A percentile compares a stretch with the other conserved stretches of the same genome.
Conservation (phyloP, 2,113 vertebrate species). For the Erinaceus europaeus region DNA sequence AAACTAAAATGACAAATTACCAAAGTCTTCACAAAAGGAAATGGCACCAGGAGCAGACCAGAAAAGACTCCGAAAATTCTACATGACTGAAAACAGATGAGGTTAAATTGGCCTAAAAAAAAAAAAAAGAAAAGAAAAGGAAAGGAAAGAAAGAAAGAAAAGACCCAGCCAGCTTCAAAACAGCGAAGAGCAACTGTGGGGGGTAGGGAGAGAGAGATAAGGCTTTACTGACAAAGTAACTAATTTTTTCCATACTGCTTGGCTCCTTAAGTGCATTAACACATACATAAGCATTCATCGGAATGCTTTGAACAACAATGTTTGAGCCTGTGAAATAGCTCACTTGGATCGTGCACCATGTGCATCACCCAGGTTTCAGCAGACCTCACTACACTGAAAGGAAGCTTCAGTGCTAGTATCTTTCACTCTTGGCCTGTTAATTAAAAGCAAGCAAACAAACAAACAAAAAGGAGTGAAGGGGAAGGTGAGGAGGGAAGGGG, state of each 20-base stretch:
- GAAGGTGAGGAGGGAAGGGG: too few species aligned
- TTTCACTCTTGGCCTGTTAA: too few species aligned
- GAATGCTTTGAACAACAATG: too few species aligned
- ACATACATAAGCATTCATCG: conserved; percentile 2
- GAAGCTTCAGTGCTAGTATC: too few species aligned
- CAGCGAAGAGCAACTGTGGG: background rate
- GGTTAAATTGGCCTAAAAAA: background rate
- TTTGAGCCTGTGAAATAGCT: too few species aligned
- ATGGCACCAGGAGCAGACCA: background rate
- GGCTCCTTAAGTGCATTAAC: background rate
- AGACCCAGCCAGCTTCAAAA: background rate
- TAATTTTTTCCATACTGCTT: background rate
- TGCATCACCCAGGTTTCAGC: too few species aligned
- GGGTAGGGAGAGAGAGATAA: background rate
- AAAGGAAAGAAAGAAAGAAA: background rate
- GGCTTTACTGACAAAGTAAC: background rate
- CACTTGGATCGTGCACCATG: too few species aligned
- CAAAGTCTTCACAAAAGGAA: background rate
- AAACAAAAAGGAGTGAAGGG: too few species aligned
- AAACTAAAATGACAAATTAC: conserved; percentile 22
- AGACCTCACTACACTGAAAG: too few species aligned
- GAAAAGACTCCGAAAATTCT: conserved; percentile 3
- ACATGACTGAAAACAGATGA: background rate
- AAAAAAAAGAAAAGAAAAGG: background rate
- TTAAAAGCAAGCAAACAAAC: too few species aligned